These are phyloP conservation scores for Punctoribates punctum DNA, from an alignment of 2,888 invertebrate genomes.

Conservation along the genomic window DNA sequence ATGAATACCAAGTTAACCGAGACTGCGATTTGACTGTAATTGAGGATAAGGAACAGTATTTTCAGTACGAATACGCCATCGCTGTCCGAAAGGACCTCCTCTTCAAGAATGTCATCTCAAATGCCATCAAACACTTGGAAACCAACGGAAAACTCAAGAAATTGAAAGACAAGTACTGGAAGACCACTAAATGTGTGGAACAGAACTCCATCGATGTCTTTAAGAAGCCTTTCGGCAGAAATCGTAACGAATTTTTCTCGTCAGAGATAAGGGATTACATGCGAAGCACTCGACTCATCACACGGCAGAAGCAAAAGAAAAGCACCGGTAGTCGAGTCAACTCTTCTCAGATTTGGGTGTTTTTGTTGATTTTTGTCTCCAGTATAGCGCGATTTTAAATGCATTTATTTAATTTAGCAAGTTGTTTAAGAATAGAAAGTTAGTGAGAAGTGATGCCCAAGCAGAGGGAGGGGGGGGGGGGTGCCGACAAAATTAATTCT, in stretches of 20 bases:
- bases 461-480: no score
- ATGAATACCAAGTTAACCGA: conserved; percentile 56
- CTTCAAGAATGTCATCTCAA: conserved; percentile 23
- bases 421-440: no score
- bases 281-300: no score
- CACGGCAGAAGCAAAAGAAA: no score
- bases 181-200: conserved; percentile 23
- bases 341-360: no score
- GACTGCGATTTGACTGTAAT: conserved; percentile 59
- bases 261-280: neutral
- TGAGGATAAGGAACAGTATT: conserved; percentile 53
- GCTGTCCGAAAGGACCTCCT: conserved; percentile 12
- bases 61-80: conserved; percentile 40
- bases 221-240: neutral
- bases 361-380: no score
- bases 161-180: conserved; percentile 39
- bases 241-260: neutral
- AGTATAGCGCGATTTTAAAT: no score
- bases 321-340: no score
- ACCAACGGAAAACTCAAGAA: conserved; percentile 4
- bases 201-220: neutral
- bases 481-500: no score
- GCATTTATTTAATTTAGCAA: no score
- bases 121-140: conserved; percentile 32
- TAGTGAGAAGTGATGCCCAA: no score